Percentiles rank a stretch among this genome's conserved stretches.
phyloP scores from a whole-genome alignment of 1,140 invertebrate genomes.

The Paraescarpia echinospica region DNA sequence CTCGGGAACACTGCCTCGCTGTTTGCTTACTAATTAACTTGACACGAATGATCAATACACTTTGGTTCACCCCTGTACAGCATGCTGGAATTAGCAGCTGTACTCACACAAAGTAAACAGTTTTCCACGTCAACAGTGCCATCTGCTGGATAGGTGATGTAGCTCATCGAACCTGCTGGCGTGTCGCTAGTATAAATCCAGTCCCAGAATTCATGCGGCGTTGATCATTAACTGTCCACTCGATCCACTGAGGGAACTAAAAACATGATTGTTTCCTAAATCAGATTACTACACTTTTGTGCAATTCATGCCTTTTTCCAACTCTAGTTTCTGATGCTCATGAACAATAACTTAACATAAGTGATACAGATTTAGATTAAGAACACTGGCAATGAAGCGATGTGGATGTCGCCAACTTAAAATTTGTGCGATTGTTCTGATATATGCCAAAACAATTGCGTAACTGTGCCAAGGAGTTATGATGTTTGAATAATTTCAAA shows the following conservation, averaged over 20 bases:
- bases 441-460: too few species aligned
- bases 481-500: too few species aligned
- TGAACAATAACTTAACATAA: background rate
- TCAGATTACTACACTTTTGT: too few species aligned
- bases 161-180: background rate
- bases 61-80: background rate
- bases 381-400: too few species aligned
- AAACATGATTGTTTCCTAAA: too few species aligned
- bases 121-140: background rate
- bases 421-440: too few species aligned
- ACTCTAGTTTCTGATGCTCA: background rate
- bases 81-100: background rate
- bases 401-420: too few species aligned
- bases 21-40: slow-evolving; percentile 6
- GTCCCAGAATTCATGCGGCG: background rate
- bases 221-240: background rate
- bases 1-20: background rate
- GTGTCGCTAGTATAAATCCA: background rate
- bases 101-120: background rate
- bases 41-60: background rate
- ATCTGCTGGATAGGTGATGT: background rate
- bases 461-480: too few species aligned
- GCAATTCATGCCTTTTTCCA: too few species aligned
- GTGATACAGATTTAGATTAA: too few species aligned
- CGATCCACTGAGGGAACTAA: background rate